A percentile compares a stretch with the other conserved stretches of the same genome.
phyloP scores from a whole-genome alignment of 2,113 vertebrate genomes.

The Anoplopoma fimbria region DNA sequence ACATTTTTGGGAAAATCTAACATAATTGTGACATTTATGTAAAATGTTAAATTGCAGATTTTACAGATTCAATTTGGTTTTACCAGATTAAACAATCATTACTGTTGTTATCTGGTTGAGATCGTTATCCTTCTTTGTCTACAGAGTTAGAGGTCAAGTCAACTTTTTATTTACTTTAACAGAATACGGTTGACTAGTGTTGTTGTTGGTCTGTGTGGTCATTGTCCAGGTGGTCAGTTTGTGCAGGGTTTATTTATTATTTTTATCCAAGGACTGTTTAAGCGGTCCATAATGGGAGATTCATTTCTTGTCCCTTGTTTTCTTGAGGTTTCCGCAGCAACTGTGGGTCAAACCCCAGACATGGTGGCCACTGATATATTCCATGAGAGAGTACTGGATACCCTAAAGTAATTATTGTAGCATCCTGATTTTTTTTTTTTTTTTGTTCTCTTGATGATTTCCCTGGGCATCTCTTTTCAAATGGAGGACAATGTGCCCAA shows the following conservation, averaged over 20 bases:
- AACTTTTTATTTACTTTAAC: background rate
- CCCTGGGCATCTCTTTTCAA: constrained; percentile 84
- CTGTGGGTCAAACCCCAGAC: constrained; percentile 68
- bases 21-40: background rate
- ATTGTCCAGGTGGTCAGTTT: constrained; percentile 58
- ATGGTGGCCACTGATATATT: constrained; percentile 80
- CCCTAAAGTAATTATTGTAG: constrained; percentile 84
- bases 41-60: background rate
- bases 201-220: constrained; percentile 7
- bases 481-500: constrained; percentile 81
- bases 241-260: constrained; percentile 30
- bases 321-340: constrained; percentile 62
- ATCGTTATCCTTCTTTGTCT: background rate
- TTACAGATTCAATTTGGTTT: background rate
- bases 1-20: background rate
- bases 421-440: constrained; percentile 66
- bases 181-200: background rate
- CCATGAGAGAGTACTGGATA: constrained; percentile 81
- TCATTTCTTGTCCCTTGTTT: constrained; percentile 62
- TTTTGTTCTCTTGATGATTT: constrained; percentile 84
- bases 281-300: constrained; percentile 58
- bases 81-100: background rate
- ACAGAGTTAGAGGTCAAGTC: background rate
- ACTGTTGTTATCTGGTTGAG: background rate
- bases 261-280: constrained; percentile 23